These are phyloP conservation scores for Geophilus truncorum DNA, from an alignment of 2,888 invertebrate genomes.

Conservation along the genomic window DNA sequence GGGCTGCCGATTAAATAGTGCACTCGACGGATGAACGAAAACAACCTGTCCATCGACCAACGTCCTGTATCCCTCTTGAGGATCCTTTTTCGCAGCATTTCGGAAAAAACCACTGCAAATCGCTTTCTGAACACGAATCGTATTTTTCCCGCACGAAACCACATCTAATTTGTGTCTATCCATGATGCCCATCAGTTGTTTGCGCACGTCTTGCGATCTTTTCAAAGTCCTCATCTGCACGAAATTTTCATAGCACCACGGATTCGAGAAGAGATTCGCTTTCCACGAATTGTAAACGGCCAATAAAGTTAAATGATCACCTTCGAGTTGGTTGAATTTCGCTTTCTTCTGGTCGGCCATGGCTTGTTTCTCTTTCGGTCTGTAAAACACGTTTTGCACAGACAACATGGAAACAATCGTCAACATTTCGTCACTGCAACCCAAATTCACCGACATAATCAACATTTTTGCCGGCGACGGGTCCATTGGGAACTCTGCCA, in stretches of 20 bases:
- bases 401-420: slow-evolving; percentile 99
- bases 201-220: slow-evolving; percentile 94
- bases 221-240: slow-evolving; percentile 95
- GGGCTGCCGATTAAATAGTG: slow-evolving; percentile 95
- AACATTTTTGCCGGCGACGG: slow-evolving; percentile 97
- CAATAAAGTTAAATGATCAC: slow-evolving; percentile 91
- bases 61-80: slow-evolving; percentile 93
- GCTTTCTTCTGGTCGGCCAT: slow-evolving; percentile 98
- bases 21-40: slow-evolving; percentile 98
- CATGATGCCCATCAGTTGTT: slow-evolving; percentile 96
- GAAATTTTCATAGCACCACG: slow-evolving; percentile 99
- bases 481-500: slow-evolving; percentile 99
- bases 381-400: slow-evolving; percentile 96
- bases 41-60: slow-evolving; percentile 96
- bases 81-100: slow-evolving; percentile 98
- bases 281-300: slow-evolving; percentile 99
- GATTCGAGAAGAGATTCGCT: slow-evolving; percentile 96
- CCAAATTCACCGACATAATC: slow-evolving; percentile 96
- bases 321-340: slow-evolving; percentile 98
- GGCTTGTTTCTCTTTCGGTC: slow-evolving; percentile 81
- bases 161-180: slow-evolving; percentile 93
- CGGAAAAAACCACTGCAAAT: slow-evolving; percentile 97
- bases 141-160: slow-evolving; percentile 92
- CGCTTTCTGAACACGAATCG: slow-evolving; percentile 92
- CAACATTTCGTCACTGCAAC: slow-evolving; percentile 95